Evolutionary conservation across 2,113 vertebrate species (phyloP).

Genomic region (Leiothrix lutea): DNA sequence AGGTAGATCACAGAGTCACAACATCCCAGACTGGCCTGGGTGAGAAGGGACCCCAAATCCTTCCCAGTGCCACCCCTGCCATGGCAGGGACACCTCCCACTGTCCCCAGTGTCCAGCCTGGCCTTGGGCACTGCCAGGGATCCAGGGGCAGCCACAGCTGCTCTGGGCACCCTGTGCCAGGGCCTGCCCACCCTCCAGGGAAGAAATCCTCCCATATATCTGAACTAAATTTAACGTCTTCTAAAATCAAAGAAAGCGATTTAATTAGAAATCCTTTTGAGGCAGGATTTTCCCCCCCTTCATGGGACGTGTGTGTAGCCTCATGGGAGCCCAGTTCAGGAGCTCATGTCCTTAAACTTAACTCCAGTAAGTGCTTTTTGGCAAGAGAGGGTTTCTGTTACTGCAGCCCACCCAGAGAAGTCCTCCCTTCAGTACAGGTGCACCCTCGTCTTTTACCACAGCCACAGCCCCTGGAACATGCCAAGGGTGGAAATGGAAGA

Average conservation of each 20-base stretch:
- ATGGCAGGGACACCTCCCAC: background rate
- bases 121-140: background rate
- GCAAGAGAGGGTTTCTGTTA: background rate
- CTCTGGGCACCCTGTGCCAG: background rate
- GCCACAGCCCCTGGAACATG: fast-evolving
- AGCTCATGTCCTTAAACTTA: background rate
- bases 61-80: background rate
- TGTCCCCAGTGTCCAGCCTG: background rate
- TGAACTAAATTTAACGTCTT: background rate
- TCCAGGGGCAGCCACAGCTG: background rate
- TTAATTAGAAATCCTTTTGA: background rate
- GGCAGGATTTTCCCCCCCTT: background rate
- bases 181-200: fast-evolving
- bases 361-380: background rate
- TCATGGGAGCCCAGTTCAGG: background rate
- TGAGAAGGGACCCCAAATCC: fast-evolving
- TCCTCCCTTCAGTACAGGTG: background rate
- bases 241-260: background rate
- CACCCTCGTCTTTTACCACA: fast-evolving
- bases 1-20: background rate
- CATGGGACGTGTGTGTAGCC: background rate
- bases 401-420: background rate
- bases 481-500: fast-evolving
- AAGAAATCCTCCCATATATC: background rate
- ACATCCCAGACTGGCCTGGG: background rate